These are phyloP conservation scores for Subanguina moxae DNA, from an alignment of 1,140 invertebrate genomes.

Conservation along the genomic window DNA sequence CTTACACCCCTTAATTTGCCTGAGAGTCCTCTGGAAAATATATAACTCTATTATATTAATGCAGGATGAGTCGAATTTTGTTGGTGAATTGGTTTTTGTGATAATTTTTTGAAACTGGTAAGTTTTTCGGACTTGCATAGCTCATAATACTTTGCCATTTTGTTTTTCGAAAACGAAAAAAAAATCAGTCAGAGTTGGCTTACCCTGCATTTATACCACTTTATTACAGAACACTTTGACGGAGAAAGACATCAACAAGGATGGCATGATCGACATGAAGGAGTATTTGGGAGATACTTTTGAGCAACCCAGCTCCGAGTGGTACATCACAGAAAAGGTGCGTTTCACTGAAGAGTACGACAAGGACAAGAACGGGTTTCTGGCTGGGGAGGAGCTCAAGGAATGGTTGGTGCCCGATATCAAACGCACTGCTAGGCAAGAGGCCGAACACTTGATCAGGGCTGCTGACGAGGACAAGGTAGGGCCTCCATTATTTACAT, in stretches of 20 bases:
- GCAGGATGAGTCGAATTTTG: too few relatives aligned
- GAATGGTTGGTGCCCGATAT: conserved; percentile 84
- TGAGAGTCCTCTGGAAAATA: too few relatives aligned
- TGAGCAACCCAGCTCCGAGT: conserved; percentile 71
- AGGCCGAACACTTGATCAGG: conserved; percentile 83
- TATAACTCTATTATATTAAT: too few relatives aligned
- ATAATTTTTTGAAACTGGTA: background rate
- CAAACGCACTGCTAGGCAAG: conserved; percentile 80
- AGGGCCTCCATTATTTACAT: background rate
- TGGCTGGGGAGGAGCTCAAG: conserved; percentile 75
- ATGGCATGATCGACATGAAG: conserved; percentile 66
- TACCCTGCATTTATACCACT: background rate
- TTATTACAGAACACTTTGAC: conserved; percentile 70
- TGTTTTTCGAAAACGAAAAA: background rate
- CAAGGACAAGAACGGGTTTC: conserved; percentile 75
- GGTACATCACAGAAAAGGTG: conserved; percentile 71
- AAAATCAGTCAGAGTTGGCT: background rate
- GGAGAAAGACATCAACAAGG: conserved; percentile 79
- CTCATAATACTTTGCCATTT: conserved; percentile 18
- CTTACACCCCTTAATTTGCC: too few relatives aligned
- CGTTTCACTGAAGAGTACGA: conserved; percentile 86
- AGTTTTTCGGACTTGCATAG: conserved; percentile 5
- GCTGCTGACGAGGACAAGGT: conserved; percentile 78
- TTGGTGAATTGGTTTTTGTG: too few relatives aligned
- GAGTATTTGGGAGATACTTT: conserved; percentile 58